A percentile compares a stretch with the other conserved stretches of the same genome.
These are phyloP conservation scores for Neotoma lepida DNA, from an alignment of 2,113 vertebrate genomes.

Conservation along the genomic window DNA sequence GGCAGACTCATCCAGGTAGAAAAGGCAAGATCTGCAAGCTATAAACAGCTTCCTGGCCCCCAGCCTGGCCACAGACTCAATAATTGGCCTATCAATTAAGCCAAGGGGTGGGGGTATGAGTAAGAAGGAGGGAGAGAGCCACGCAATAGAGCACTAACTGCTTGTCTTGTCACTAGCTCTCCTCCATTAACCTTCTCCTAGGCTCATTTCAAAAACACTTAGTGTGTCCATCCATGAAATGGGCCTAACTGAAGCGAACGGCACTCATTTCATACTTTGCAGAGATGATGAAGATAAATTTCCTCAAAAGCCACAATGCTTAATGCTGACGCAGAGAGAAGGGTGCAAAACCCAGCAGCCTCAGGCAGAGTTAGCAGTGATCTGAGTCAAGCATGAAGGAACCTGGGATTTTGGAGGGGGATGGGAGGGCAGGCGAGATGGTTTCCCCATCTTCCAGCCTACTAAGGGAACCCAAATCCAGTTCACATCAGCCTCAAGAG, in stretches of 20 bases:
- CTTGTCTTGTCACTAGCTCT: background rate
- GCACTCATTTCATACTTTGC: background rate
- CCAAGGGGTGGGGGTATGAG: background rate
- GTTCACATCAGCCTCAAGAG: background rate
- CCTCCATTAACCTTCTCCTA: background rate
- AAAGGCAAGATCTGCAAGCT: slow-evolving; percentile 61
- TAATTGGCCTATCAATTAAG: slow-evolving; percentile 71
- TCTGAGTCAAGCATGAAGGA: background rate
- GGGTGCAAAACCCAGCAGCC: background rate
- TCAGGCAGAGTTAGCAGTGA: background rate
- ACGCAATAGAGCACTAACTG: background rate
- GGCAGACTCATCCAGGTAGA: slow-evolving; percentile 42
- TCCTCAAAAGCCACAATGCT: background rate
- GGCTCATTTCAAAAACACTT: slow-evolving; percentile 7
- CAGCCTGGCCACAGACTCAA: slow-evolving; percentile 52
- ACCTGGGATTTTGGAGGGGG: background rate
- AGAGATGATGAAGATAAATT: slow-evolving; percentile 26
- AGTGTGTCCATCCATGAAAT: slow-evolving; percentile 48
- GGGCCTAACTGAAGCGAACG: background rate
- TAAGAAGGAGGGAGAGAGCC: slow-evolving; percentile 14
- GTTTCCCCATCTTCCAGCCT: background rate
- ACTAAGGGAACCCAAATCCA: background rate
- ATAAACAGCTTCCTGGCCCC: slow-evolving; percentile 58
- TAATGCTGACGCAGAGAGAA: background rate
- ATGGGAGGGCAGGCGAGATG: background rate